A percentile compares a stretch with the other conserved stretches of the same genome.
phyloP scores from a whole-genome alignment of 2,888 invertebrate species.

The Embidobia sp. region DNA sequence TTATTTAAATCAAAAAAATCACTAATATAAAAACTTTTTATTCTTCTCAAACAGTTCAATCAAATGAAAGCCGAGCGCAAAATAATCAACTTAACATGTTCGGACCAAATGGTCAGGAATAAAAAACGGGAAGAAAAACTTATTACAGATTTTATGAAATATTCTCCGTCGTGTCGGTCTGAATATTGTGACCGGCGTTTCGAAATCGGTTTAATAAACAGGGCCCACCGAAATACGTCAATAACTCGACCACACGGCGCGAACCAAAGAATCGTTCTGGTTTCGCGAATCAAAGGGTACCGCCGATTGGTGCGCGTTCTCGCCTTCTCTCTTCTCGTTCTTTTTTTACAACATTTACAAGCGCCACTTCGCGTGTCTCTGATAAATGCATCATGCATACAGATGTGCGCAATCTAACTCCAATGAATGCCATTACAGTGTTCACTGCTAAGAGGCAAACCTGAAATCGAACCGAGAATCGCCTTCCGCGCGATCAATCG shows the following conservation, averaged over 20 bases:
- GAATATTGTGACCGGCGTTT: conserved; percentile 8
- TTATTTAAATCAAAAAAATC: no score
- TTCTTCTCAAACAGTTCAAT: no score
- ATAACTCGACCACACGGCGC: not conserved
- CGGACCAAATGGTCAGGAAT: no score
- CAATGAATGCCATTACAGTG: conserved; percentile 42
- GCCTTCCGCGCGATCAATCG: conserved; percentile 31
- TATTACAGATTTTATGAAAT: no score
- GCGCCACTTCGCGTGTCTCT: conserved; percentile 24
- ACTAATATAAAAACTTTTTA: no score
- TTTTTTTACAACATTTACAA: conserved; percentile 28
- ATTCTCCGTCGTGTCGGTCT: no score
- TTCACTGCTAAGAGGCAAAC: conserved; percentile 23
- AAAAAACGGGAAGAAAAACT: no score
- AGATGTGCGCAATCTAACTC: conserved; percentile 42
- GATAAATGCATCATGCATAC: conserved; percentile 45
- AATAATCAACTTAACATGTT: no score
- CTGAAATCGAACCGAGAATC: conserved; percentile 39
- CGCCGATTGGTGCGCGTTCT: conserved; percentile 8
- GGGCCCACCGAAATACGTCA: no score
- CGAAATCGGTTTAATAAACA: no score
- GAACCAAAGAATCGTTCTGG: no score
- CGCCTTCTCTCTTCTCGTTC: not conserved
- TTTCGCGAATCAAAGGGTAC: conserved; percentile 3
- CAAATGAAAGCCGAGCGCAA: no score